Percentiles rank a stretch among this genome's conserved stretches.
Evolutionary conservation across 2,888 invertebrate genomes (phyloP).

Genomic region (Sclerodermus sp.): DNA sequence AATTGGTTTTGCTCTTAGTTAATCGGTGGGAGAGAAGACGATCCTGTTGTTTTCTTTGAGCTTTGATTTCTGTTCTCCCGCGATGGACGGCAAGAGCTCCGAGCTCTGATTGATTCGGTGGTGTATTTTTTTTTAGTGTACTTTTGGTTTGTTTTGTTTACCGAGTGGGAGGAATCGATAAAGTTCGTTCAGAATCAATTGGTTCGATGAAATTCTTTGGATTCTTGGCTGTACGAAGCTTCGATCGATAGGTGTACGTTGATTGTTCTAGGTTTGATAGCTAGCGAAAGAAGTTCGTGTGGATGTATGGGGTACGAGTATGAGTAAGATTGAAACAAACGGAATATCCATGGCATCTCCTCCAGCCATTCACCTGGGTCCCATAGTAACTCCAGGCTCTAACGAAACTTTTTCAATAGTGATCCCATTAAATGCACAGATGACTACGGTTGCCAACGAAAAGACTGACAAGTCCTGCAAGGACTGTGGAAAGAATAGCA

Average conservation of each 20-base stretch:
- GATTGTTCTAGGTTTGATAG: neutral
- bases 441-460: slow-evolving; percentile 37
- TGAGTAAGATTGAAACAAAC: slow-evolving; percentile 35
- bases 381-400: slow-evolving; percentile 44
- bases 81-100: too few species aligned
- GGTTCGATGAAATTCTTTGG: too few species aligned
- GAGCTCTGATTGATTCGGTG: too few species aligned
- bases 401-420: slow-evolving; percentile 52
- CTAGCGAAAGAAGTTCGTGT: neutral
- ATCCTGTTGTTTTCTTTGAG: too few species aligned
- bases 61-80: too few species aligned
- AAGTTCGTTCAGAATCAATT: too few species aligned
- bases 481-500: slow-evolving; percentile 25
- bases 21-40: too few species aligned
- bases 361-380: slow-evolving; percentile 46
- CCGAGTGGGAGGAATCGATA: too few species aligned
- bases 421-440: slow-evolving; percentile 48
- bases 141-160: too few species aligned
- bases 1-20: too few species aligned
- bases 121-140: too few species aligned
- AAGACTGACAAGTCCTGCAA: slow-evolving; percentile 29
- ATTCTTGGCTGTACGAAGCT: too few species aligned
- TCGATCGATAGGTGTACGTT: neutral
- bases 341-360: slow-evolving; percentile 41
- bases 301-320: slow-evolving; percentile 14